These are phyloP conservation scores for Drosophila leonis DNA, from an alignment of 2,888 invertebrate species.

Conservation along the genomic window DNA sequence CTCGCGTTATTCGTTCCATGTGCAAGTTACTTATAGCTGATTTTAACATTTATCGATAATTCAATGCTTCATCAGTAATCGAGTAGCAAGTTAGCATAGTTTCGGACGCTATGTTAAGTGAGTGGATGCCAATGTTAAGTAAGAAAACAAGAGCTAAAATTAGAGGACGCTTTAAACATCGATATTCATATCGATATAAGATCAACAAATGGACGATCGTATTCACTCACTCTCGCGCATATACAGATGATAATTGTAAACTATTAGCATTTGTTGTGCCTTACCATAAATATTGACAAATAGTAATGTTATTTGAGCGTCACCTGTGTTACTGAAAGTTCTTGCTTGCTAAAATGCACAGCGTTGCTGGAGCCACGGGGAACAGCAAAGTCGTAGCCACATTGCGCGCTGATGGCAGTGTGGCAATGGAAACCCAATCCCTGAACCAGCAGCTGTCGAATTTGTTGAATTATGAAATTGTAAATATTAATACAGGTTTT, in stretches of 20 bases:
- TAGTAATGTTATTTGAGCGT: slow-evolving; percentile 50
- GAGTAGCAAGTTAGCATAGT: background rate
- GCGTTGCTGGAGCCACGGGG: slow-evolving; percentile 55
- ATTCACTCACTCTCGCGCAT: slow-evolving; percentile 44
- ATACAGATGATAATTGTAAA: slow-evolving; percentile 60
- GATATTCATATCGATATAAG: slow-evolving; percentile 49
- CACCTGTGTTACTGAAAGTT: slow-evolving; percentile 46
- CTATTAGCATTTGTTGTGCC: slow-evolving; percentile 55
- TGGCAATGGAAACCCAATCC: slow-evolving; percentile 72
- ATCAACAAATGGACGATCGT: slow-evolving; percentile 56
- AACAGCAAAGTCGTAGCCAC: slow-evolving; percentile 82
- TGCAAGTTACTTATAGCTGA: background rate
- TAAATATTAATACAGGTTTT: slow-evolving; percentile 51
- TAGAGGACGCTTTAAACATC: slow-evolving; percentile 20
- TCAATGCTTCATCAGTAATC: background rate
- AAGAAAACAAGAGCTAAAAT: slow-evolving; percentile 8
- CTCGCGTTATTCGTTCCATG: background rate
- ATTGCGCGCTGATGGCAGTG: slow-evolving; percentile 82
- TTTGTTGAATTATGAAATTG: slow-evolving; percentile 82
- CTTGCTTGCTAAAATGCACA: slow-evolving; percentile 69
- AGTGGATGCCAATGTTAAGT: slow-evolving; percentile 4
- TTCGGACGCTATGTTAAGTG: slow-evolving; percentile 17
- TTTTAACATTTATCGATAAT: slow-evolving; percentile 4
- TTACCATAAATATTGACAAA: slow-evolving; percentile 32
- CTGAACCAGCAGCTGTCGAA: slow-evolving; percentile 69